Conservation (phyloP, 1,140 invertebrate species). For the Thaumatotibia leucotreta region DNA sequence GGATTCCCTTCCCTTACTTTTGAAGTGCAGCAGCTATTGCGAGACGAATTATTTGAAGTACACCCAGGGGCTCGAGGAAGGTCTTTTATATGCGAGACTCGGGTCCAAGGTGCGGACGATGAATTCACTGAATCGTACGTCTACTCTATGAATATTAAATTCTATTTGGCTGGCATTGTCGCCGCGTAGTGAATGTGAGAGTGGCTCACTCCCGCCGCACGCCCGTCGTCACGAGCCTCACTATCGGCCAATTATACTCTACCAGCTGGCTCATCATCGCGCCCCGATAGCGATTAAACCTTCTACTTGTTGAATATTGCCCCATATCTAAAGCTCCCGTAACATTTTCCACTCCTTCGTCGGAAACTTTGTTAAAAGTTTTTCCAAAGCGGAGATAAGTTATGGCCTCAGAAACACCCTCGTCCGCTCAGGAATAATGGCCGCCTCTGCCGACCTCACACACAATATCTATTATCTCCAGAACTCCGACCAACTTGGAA, state of each 20-base stretch:
- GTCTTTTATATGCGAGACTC: constrained; percentile 70
- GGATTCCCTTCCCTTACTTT: constrained; percentile 53
- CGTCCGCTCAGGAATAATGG: constrained; percentile 15
- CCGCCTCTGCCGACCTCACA: constrained; percentile 14
- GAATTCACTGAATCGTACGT: constrained; percentile 74
- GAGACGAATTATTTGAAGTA: constrained; percentile 68
- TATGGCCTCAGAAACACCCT: constrained; percentile 8
- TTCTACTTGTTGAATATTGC: background rate
- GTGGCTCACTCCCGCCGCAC: constrained; percentile 33
- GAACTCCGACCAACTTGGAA: constrained; percentile 36
- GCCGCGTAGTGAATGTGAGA: constrained; percentile 61
- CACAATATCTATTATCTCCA: constrained; percentile 36
- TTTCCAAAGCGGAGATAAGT: constrained; percentile 10
- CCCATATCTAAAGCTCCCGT: background rate
- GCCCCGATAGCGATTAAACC: background rate
- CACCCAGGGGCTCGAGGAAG: constrained; percentile 64
- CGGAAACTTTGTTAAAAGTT: background rate
- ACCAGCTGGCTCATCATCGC: constrained; percentile 11
- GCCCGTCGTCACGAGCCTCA: constrained; percentile 14
- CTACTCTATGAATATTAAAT: constrained; percentile 75
- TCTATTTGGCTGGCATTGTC: constrained; percentile 70
- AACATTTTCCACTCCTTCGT: background rate
- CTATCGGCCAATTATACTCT: constrained; percentile 9
- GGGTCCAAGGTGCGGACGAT: constrained; percentile 69
- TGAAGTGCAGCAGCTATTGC: constrained; percentile 65